These are phyloP conservation scores for Cataglyphis altisquamis DNA, from an alignment of 2,888 invertebrate species.

Conservation along the genomic window DNA sequence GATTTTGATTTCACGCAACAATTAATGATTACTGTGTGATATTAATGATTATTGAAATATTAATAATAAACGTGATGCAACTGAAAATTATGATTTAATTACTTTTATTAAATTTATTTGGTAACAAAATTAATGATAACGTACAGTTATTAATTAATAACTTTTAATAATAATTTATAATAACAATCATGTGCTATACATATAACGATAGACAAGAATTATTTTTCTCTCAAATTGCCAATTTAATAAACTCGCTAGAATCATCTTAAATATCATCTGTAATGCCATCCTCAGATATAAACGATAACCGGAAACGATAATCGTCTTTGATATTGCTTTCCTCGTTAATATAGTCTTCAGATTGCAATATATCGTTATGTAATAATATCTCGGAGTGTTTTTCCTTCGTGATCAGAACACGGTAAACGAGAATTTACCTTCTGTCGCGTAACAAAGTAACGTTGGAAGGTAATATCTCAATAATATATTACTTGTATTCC, in stretches of 20 bases:
- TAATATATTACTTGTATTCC: neutral
- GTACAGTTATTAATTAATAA: neutral
- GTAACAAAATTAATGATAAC: neutral
- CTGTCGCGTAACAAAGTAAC: constrained; percentile 13
- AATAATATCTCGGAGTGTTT: neutral
- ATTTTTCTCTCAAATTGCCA: neutral
- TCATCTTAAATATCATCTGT: neutral
- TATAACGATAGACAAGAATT: neutral
- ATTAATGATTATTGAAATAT: neutral
- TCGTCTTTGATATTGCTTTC: neutral
- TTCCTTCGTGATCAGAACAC: neutral
- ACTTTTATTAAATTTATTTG: constrained; percentile 13
- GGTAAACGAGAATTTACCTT: constrained; percentile 19
- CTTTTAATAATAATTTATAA: constrained; percentile 12
- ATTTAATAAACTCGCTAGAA: neutral
- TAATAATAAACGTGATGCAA: neutral
- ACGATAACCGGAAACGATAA: neutral
- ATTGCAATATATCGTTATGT: constrained; percentile 7
- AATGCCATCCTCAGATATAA: constrained; percentile 12
- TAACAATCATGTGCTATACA: neutral
- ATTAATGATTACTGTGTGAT: neutral
- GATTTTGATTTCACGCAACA: neutral
- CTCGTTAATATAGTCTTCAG: neutral
- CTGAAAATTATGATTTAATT: neutral
- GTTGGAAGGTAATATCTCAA: neutral